Evolutionary conservation across 2,888 invertebrate species (phyloP), one percentile per base, ranked within the genome.

Genomic region (Papilio gigon): DNA sequence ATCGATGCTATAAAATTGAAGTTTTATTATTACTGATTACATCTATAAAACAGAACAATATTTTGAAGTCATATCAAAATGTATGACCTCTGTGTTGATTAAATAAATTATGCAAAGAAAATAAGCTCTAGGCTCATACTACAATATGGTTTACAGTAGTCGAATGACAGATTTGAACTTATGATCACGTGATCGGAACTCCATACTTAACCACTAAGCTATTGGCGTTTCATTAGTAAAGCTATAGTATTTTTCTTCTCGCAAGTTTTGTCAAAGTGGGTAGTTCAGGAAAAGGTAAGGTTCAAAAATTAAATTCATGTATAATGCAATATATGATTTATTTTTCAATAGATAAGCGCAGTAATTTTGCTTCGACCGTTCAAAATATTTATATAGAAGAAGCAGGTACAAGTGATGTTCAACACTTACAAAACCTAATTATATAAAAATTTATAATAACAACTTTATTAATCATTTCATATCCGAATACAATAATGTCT

Each of bases 391-490:
- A 85, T 88, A 84, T 81, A 84, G 83, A 86, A 80, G 83, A 89
- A 91, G 90, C 91, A 92, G 91, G 91, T 91, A 92, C 91, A 87
- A 88, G 89, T 91, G 87, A 90, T 89, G 87, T 86, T 86, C 84
- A 88, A 90, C 88, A 89, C 85, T 86, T 86, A 89, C 78, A 81
- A 81, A 84, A 84, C 82, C 78, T 86, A 85, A 83, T 80, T 81
- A 77, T 73, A 80, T 79, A 82, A 80, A n/a, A 80, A 77, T 78
- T 77, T 71, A 75, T 67, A 74, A 70, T 71, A 81, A 78, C 78
- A 80, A 78, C 76, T 77, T 79, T 69, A 76, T 76, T 72, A 60
- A 53, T 65, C 60, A 80, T 80, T 44, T 44, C 25, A 50, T 78
- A 80, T 80, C 78, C 81, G 82, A 86, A 82, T 84, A 71, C 42